Percentiles rank a stretch among this genome's conserved stretches.
Evolutionary conservation across 2,888 invertebrate species (phyloP).

Genomic region (Spisula solida): DNA sequence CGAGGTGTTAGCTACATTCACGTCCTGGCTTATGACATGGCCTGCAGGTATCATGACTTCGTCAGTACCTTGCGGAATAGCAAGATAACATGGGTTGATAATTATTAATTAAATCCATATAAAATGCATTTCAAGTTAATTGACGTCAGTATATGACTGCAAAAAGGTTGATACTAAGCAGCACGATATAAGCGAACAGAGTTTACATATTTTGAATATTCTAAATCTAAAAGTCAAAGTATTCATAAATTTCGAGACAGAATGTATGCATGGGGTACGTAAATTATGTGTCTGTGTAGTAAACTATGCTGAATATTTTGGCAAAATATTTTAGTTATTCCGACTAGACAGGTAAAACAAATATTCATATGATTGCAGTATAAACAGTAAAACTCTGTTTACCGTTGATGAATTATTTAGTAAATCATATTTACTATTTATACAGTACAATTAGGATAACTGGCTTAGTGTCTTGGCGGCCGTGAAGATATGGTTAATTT

Average conservation of each 20-base stretch:
- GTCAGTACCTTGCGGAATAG: no score
- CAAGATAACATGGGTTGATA: no score
- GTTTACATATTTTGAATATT: no score
- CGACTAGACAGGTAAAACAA: background rate
- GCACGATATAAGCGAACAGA: no score
- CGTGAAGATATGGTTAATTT: background rate
- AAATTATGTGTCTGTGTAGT: background rate
- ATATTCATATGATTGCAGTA: background rate
- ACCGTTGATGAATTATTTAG: background rate
- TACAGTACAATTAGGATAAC: background rate
- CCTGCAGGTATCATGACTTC: no score
- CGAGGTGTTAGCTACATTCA: no score
- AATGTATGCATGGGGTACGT: background rate
- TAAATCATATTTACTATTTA: slow-evolving; percentile 11
- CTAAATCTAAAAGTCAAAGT: no score
- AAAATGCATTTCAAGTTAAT: no score
- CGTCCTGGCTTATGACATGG: no score
- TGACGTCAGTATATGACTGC: no score
- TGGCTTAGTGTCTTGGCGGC: background rate
- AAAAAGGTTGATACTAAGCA: no score
- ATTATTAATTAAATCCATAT: no score
- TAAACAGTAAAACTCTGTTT: slow-evolving; percentile 3
- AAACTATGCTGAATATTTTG: background rate
- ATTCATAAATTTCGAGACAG: background rate
- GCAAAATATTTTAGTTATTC: background rate